Percentiles rank a stretch among this genome's conserved stretches.
phyloP scores from a whole-genome alignment of 2,113 vertebrate genomes.

The Oenanthe melanoleuca region DNA sequence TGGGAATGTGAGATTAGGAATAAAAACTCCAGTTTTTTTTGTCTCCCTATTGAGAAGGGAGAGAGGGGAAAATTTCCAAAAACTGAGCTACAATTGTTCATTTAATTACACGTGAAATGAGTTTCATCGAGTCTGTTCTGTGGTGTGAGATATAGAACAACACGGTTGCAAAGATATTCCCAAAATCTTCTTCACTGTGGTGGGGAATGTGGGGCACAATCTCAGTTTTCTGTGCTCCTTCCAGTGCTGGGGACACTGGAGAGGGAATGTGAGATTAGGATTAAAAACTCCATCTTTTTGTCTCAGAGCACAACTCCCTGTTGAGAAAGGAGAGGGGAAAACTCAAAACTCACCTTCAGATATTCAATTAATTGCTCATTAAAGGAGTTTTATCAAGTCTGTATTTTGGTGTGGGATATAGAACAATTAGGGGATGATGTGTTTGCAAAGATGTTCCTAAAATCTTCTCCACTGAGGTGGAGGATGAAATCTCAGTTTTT shows the following conservation, averaged over 20 bases:
- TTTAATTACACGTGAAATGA: background rate
- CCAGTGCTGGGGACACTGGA: too few species aligned
- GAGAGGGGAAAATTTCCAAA: background rate
- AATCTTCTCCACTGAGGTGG: background rate
- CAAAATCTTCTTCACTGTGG: too few species aligned
- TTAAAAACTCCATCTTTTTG: too few species aligned
- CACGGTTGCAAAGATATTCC: too few species aligned
- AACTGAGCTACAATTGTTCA: background rate
- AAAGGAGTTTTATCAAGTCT: background rate
- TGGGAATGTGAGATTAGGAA: background rate
- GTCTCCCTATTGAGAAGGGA: background rate
- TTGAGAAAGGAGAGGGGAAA: too few species aligned
- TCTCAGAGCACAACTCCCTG: background rate
- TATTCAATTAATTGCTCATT: background rate
- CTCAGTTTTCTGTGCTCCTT: too few species aligned
- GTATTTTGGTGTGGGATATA: fast-evolving
- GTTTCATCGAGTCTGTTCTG: fast-evolving
- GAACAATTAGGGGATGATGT: background rate
- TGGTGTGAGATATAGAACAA: background rate
- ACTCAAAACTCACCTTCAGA: too few species aligned
- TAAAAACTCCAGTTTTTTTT: too few species aligned
- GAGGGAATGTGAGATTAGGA: background rate
- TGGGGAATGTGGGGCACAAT: too few species aligned
- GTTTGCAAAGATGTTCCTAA: background rate
- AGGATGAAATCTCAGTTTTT: background rate